These are phyloP conservation scores for Poecilus cupreus DNA, from an alignment of 2,888 invertebrate species.

Conservation along the genomic window DNA sequence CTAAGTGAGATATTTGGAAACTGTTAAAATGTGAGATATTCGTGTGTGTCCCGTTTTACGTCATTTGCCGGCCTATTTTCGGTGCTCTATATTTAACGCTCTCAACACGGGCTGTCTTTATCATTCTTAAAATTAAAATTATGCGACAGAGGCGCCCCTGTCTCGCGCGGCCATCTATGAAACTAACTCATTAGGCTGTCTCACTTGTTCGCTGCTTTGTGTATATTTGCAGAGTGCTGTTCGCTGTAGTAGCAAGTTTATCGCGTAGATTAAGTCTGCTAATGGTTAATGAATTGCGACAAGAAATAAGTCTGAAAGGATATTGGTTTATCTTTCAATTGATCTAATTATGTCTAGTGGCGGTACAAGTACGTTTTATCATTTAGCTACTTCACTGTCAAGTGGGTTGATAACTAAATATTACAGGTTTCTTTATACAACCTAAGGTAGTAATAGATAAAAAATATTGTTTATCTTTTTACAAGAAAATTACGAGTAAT, in stretches of 20 bases:
- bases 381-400: slow-evolving; percentile 6
- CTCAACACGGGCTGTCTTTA: slow-evolving; percentile 12
- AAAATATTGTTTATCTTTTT: neutral
- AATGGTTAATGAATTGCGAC: neutral
- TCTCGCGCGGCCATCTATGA: slow-evolving; percentile 14
- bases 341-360: slow-evolving; percentile 13
- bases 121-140: slow-evolving; percentile 40
- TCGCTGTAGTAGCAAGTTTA: neutral
- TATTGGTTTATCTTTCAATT: neutral
- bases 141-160: slow-evolving; percentile 12
- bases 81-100: slow-evolving; percentile 38
- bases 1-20: slow-evolving; percentile 33
- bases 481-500: neutral
- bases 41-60: slow-evolving; percentile 15
- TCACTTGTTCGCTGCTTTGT: neutral
- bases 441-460: neutral
- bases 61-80: slow-evolving; percentile 34
- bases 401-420: neutral
- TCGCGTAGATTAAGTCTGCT: neutral
- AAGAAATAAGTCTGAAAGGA: slow-evolving; percentile 14
- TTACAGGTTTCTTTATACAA: neutral
- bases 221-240: neutral
- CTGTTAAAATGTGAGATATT: slow-evolving; percentile 33
- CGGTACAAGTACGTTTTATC: neutral
- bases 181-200: neutral